Evolutionary conservation across 1,140 invertebrate species (phyloP).

Genomic region (Caenorhabditis latens): DNA sequence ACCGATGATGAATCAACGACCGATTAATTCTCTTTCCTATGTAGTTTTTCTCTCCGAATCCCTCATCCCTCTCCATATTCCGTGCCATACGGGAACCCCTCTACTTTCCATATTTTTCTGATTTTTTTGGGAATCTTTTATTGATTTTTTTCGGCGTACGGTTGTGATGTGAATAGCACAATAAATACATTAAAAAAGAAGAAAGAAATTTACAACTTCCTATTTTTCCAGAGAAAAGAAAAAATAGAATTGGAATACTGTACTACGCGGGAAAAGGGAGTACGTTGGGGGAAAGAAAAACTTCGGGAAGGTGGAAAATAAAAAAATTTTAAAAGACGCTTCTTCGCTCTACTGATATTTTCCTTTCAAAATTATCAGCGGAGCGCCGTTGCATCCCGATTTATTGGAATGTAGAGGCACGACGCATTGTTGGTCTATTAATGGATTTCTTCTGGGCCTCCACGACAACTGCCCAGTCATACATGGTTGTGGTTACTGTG

Average conservation of each 20-base stretch:
- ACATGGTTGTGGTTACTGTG: constrained; percentile 70
- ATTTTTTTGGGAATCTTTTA: background rate
- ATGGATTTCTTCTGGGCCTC: constrained; percentile 66
- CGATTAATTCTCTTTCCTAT: background rate
- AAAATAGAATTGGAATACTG: no score
- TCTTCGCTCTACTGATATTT: no score
- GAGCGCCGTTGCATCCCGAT: background rate
- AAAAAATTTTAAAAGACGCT: no score
- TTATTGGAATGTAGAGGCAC: constrained; percentile 26
- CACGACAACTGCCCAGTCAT: constrained; percentile 73
- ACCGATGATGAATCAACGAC: constrained; percentile 25
- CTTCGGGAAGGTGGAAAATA: no score
- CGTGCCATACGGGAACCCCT: background rate
- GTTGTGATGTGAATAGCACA: constrained; percentile 49
- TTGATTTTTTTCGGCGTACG: constrained; percentile 8
- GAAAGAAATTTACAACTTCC: no score
- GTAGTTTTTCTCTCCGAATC: background rate
- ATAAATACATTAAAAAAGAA: background rate
- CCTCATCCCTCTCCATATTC: background rate
- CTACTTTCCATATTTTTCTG: background rate
- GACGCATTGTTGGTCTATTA: constrained; percentile 56
- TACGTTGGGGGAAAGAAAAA: no score
- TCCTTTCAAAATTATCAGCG: background rate
- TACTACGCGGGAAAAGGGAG: no score
- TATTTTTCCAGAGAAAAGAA: no score